Percentiles rank a stretch among this genome's conserved stretches.
Conservation (phyloP, 2,113 vertebrate genomes). For the Microcebus griseorufus region DNA sequence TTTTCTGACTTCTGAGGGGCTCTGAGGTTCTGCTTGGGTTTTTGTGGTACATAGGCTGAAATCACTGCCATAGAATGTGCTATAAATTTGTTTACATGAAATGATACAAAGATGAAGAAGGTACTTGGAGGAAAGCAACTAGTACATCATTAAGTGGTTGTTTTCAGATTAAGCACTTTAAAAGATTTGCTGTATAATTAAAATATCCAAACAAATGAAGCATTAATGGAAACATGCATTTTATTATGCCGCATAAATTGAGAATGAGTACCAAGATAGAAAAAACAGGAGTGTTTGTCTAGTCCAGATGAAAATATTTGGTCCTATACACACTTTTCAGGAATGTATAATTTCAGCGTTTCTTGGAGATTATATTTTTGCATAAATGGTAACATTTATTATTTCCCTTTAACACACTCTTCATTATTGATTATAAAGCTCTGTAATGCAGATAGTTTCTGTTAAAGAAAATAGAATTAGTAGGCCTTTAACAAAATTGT, state of each 20-base stretch:
- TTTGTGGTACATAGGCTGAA: background rate
- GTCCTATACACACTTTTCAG: background rate
- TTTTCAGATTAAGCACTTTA: background rate
- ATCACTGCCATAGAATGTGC: background rate
- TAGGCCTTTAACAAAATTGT: background rate
- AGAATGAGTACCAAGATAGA: background rate
- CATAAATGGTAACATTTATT: background rate
- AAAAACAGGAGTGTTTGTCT: background rate
- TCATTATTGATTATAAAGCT: background rate
- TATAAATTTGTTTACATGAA: background rate
- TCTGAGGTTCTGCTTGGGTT: background rate
- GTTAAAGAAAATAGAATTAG: background rate
- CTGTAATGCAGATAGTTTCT: background rate
- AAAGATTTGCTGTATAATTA: background rate
- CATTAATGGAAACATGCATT: background rate
- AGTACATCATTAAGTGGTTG: background rate
- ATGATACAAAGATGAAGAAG: background rate
- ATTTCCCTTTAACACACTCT: background rate
- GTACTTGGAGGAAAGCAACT: background rate
- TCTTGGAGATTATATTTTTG: slow-evolving; percentile 44
- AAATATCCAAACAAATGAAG: background rate
- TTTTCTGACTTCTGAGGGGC: background rate
- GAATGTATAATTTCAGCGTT: background rate
- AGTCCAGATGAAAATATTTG: background rate
- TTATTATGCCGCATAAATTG: background rate